phyloP scores from a whole-genome alignment of 2,113 vertebrate genomes.

The Esox niger region DNA sequence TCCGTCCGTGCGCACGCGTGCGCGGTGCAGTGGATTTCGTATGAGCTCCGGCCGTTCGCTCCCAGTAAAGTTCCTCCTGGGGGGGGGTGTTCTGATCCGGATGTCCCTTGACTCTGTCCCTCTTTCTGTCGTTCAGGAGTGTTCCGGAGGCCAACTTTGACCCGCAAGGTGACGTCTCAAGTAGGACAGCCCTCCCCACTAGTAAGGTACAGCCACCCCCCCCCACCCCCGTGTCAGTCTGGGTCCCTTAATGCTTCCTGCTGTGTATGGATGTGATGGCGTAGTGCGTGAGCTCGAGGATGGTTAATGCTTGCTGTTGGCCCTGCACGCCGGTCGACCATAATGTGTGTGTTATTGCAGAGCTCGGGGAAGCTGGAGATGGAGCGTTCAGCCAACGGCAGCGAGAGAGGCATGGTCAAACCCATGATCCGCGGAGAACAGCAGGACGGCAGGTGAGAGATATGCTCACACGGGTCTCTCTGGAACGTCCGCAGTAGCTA shows the following conservation, averaged over 20 bases:
- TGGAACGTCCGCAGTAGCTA: too few relatives aligned
- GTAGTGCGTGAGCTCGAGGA: constrained; percentile 3
- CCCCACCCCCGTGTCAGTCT: background rate
- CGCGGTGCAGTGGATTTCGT: constrained; percentile 16
- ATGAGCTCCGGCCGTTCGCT: background rate
- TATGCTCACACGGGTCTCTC: too few relatives aligned
- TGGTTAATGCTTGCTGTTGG: background rate
- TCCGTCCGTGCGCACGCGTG: constrained; percentile 27
- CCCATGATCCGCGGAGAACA: constrained; percentile 87
- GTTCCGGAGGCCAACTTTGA: constrained; percentile 94
- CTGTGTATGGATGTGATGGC: background rate
- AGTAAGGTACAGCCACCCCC: constrained; percentile 82
- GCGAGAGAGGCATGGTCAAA: constrained; percentile 88
- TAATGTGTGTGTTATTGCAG: constrained; percentile 59
- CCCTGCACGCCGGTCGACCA: background rate
- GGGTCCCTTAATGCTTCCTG: background rate
- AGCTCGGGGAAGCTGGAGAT: constrained; percentile 88
- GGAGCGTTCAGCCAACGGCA: constrained; percentile 70
- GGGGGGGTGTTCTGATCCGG: background rate
- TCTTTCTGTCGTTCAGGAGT: constrained; percentile 61
- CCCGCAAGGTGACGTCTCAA: constrained; percentile 89
- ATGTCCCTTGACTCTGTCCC: background rate
- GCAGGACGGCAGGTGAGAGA: constrained; percentile 82
- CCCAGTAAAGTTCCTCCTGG: background rate
- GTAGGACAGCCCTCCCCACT: constrained; percentile 78